Percentiles rank a stretch among this genome's conserved stretches.
Evolutionary conservation across 2,113 vertebrate genomes (phyloP).

Genomic region (Athene noctua): DNA sequence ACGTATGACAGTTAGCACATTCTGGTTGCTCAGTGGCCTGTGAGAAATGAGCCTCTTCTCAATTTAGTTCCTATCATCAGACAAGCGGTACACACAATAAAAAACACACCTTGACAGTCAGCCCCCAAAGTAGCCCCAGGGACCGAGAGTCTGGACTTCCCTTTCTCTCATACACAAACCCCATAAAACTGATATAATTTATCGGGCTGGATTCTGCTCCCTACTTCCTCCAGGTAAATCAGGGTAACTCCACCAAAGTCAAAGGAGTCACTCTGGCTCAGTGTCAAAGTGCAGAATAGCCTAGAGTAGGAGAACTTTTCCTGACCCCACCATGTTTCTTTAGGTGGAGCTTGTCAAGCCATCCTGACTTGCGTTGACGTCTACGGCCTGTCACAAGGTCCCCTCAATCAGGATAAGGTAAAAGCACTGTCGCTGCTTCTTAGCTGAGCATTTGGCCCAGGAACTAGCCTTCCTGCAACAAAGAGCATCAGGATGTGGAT

Average conservation of each 20-base stretch:
- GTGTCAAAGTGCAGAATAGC: neutral
- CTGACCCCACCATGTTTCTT: neutral
- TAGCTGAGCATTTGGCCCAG: neutral
- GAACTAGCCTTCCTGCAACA: neutral
- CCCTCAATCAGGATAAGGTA: neutral
- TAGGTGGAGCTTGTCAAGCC: neutral
- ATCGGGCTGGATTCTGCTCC: neutral
- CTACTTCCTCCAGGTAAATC: neutral
- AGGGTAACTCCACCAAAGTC: neutral
- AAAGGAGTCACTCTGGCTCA: neutral
- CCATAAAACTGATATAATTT: neutral
- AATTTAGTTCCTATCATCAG: conserved; percentile 68
- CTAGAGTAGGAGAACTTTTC: neutral
- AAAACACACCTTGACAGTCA: conserved; percentile 60
- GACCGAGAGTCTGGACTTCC: neutral
- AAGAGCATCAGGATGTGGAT: neutral
- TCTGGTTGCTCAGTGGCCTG: conserved; percentile 65
- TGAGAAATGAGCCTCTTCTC: conserved; percentile 66
- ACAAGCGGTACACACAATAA: conserved; percentile 54
- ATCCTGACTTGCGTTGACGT: neutral
- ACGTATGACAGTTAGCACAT: conserved; percentile 66
- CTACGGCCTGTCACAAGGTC: neutral
- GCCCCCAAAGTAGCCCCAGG: conserved; percentile 29
- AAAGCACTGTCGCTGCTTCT: neutral
- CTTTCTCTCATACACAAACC: neutral